Evolutionary conservation across 2,888 invertebrate species (phyloP), one percentile per base, ranked within the genome.

Genomic region (Euzetes globulus): DNA sequence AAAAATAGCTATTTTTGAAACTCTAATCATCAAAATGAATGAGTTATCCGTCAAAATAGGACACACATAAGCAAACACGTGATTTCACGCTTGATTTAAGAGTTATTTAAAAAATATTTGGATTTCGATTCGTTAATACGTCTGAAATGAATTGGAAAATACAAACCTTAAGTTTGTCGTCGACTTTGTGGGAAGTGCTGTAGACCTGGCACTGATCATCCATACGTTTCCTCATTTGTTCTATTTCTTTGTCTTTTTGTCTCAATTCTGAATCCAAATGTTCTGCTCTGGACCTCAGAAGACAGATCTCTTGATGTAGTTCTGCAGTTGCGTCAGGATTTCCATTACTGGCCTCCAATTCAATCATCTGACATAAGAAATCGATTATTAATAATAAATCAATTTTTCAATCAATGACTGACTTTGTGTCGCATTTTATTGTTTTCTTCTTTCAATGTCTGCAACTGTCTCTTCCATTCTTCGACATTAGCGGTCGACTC

Each of bases 381-480:
- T 41, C 9, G 27, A 13, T 9, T 0, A 47, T 17, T 22, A 45
- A 4, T 4, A 58, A 58, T 58, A 19, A 63, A 63, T 37, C 19
- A 41, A 41, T 22, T n/a, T 45, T 22, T 11, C 22, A 41, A n/a
- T 45, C 22, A 7, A 45, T 45, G 15, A 1, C 22, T 25, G 11
- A 70, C 80, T 74, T 77, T 76, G 22, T 81, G 82, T 79, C 82
- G 83, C 78, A 84, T 80, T 72, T 81, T 80, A 22, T 80, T 79
- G 77, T 82, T 83, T 77, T 84, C 84, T 72, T 84, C 84, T 78
- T 83, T 83, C 79, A 85, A 84, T 19, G 82, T 81, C 80, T 95
- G 95, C 80, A 97, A 86, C 83, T 97, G 96, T 77, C 94, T 88
- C 83, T 97, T 97, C 97, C 97, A 97, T 84, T 97, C 96, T 82